Percentiles rank a stretch among this genome's conserved stretches.
phyloP scores from a whole-genome alignment of 2,797 vertebrate genomes.

The Enteromius fasciolatus region DNA sequence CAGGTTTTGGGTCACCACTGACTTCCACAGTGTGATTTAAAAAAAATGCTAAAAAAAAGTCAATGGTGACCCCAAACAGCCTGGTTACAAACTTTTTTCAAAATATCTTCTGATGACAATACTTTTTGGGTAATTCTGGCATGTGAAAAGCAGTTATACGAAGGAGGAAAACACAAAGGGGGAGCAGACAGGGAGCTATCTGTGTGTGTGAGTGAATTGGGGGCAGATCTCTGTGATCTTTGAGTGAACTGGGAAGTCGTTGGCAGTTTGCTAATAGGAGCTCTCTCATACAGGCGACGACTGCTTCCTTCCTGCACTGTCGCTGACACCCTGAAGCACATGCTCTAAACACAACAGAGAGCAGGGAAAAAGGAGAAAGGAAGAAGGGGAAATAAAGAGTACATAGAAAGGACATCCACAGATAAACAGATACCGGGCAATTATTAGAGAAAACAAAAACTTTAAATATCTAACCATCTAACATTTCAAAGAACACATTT shows the following conservation, averaged over 20 bases:
- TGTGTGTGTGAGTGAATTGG: conserved; percentile 1
- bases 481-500: neutral
- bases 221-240: conserved; percentile 64
- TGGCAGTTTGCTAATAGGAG: conserved; percentile 64
- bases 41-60: no score
- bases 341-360: conserved; percentile 13
- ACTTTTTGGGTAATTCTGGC: neutral
- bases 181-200: neutral
- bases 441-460: neutral
- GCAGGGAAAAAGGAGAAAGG: neutral
- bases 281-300: conserved; percentile 55
- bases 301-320: conserved; percentile 62
- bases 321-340: conserved; percentile 9
- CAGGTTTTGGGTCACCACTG: no score
- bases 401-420: neutral
- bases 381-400: neutral
- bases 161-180: neutral
- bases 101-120: no score
- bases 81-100: no score
- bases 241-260: conserved; percentile 68
- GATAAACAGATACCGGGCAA: neutral
- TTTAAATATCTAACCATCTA: neutral
- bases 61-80: no score
- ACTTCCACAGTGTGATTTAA: no score
- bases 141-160: neutral